Evolutionary conservation across 2,797 vertebrate genomes (phyloP).

Genomic region (Enteromius radiatus): DNA sequence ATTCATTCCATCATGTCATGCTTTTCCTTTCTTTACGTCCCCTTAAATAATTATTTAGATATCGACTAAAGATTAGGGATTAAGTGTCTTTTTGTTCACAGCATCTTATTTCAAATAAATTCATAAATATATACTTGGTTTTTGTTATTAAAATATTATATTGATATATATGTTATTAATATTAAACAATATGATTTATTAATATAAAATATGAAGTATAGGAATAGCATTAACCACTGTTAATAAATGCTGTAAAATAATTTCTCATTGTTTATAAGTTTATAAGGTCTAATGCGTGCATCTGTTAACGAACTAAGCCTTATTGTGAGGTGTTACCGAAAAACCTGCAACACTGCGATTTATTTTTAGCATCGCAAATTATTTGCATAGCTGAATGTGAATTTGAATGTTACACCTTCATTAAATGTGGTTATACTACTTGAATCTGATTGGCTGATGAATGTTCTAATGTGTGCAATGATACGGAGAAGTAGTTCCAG

Average conservation of each 20-base stretch:
- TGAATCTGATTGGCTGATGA: too few species aligned
- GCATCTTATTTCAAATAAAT: background rate
- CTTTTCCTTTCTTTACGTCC: background rate
- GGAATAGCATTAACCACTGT: background rate
- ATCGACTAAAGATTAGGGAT: background rate
- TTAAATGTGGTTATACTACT: background rate
- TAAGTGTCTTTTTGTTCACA: background rate
- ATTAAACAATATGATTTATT: background rate
- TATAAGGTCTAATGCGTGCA: background rate
- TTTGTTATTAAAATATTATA: background rate
- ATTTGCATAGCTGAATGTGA: background rate
- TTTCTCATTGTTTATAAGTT: background rate
- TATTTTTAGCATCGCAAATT: background rate
- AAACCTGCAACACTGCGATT: background rate
- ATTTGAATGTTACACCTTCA: background rate
- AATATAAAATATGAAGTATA: background rate
- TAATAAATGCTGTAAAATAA: background rate
- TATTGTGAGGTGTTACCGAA: background rate
- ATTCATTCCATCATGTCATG: background rate
- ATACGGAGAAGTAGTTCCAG: too few species aligned
- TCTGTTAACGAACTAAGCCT: background rate
- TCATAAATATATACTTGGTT: background rate
- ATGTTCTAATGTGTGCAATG: too few species aligned
- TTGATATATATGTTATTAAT: background rate
- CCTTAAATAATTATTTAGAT: background rate